Base-by-base conservation (phyloP, 2,888 invertebrate genomes). In the Miltochrista miniata region DNA sequence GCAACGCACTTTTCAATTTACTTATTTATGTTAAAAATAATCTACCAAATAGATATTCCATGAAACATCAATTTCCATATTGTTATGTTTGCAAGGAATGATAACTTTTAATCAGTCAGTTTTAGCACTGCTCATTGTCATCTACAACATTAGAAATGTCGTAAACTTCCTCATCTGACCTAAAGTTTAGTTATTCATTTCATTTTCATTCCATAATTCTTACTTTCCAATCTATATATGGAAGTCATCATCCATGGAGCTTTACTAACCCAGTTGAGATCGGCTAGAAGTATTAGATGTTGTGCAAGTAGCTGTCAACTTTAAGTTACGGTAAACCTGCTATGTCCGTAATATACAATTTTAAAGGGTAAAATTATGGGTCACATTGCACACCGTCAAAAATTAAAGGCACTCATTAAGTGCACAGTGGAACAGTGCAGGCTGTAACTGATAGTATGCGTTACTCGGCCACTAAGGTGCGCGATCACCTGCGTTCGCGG, bases 401-500 rank as follows among this genome's bases (percentile, higher is more conserved):
- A 45, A 40, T 9, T 44, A 13, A 13, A 45, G 8, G 1, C 15
- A 42, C 30, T 47, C 30, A 43, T 51, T 47, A 43, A 30, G 38
- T 7, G 31, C 12, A 14, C 11, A 18, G 50, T n/a, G 45, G 36
- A 34, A 46, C 46, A 34, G 30, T 38, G 43, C 36, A 51, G 47
- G 56, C 53, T 48, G 58, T 54, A 65, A 66, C 50, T 54, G 63
- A 60, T 66, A 57, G 54, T 56, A 39, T 42, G 66, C 66, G 56
- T 66, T 66, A 53, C 53, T 35, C 39, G 48, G 11, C 47, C 47
- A 57, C 54, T 56, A 64, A 59, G 58, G 64, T 64, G 66, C 56
- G 50, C 47, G 53, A 34, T 55, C 73, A 72, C 74, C 72, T 74
- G 74, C 74, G n/a, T n/a, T n/a, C n/a, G 61, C 59, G n/a, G 9